These are phyloP conservation scores for Botrylloides violaceus DNA, from an alignment of 23 tunicate species.

Conservation along the genomic window DNA sequence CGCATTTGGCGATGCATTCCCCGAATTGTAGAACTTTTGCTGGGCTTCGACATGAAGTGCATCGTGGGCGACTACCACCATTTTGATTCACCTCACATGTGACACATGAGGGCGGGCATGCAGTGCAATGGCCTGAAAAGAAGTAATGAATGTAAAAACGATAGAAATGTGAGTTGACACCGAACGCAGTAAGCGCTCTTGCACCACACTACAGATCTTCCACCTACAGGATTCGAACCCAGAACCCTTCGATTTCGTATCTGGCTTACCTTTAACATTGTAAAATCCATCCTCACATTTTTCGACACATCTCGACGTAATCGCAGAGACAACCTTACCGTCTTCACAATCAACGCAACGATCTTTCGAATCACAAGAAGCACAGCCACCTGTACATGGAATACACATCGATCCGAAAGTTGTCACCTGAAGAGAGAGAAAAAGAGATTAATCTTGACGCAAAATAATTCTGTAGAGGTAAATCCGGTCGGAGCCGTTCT, in stretches of 20 bases:
- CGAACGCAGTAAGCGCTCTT: neutral
- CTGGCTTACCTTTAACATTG: conserved; percentile 15
- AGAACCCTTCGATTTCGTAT: neutral
- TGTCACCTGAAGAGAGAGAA: conserved; percentile 9
- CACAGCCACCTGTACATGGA: conserved; percentile 49
- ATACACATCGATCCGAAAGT: conserved; percentile 35
- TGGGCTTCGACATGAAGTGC: conserved; percentile 63
- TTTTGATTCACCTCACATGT: conserved; percentile 27
- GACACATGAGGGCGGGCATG: conserved; percentile 63
- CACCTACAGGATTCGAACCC: neutral
- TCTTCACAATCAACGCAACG: conserved; percentile 39
- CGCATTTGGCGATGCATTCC: conserved; percentile 57
- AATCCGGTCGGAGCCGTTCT: too few relatives aligned
- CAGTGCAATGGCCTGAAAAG: conserved; percentile 41
- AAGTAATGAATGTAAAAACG: neutral
- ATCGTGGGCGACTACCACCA: conserved; percentile 26
- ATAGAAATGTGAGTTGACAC: too few relatives aligned
- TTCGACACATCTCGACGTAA: conserved; percentile 31
- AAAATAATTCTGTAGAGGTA: too few relatives aligned
- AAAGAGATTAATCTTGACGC: neutral
- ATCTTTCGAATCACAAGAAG: conserved; percentile 28
- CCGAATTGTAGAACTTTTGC: conserved; percentile 68
- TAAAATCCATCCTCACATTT: conserved; percentile 55
- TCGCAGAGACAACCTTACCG: conserved; percentile 31
- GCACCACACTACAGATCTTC: neutral